Percentiles rank a stretch among this genome's conserved stretches.
Conservation (phyloP, 2,888 invertebrate species). For the Ametastegia equiseti region DNA sequence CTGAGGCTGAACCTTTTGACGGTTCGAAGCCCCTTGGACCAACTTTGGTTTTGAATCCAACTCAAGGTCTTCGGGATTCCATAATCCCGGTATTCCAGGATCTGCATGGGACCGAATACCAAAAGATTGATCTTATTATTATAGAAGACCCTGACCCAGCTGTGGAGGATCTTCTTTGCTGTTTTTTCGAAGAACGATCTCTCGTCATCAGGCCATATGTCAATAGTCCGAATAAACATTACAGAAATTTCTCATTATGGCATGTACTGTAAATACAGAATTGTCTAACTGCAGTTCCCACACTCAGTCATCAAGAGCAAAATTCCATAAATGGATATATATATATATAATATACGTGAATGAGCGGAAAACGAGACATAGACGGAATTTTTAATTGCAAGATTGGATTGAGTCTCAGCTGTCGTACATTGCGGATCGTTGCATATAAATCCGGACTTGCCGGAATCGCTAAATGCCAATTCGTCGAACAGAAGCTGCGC, state of each 20-base stretch:
- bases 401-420: not conserved
- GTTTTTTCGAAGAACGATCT: not conserved
- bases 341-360: no score
- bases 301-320: not conserved
- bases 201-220: no score
- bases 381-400: conserved; percentile 19
- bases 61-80: conserved; percentile 38
- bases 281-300: not conserved
- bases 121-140: not conserved
- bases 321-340: conserved; percentile 4
- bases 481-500: no score
- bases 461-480: no score
- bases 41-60: not conserved
- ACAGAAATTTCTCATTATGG: not conserved
- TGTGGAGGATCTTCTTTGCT: not conserved
- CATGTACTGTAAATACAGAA: not conserved
- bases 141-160: conserved; percentile 20
- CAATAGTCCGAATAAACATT: not conserved
- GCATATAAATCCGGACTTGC: no score
- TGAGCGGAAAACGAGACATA: not conserved
- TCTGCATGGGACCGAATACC: not conserved
- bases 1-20: not conserved
- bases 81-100: conserved; percentile 3
- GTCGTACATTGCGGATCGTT: not conserved
- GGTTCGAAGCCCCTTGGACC: not conserved